phyloP scores from a whole-genome alignment of 2,888 invertebrate species.

The Dinocampus coccinellae region DNA sequence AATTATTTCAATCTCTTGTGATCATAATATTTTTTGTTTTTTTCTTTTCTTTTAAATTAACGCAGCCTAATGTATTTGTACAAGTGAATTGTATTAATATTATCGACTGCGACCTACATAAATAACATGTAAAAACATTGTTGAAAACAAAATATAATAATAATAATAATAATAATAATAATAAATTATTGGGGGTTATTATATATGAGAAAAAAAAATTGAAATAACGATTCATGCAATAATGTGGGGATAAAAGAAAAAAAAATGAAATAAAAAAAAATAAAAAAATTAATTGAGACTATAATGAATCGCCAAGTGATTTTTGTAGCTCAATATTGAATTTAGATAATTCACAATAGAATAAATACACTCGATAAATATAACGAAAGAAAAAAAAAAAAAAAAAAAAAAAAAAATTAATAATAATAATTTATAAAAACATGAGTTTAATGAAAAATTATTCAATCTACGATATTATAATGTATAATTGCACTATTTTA shows the following conservation, averaged over 20 bases:
- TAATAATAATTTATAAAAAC: too few species aligned
- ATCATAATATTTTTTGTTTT: not conserved
- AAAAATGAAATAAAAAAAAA: too few species aligned
- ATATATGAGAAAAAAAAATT: not conserved
- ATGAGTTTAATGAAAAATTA: not conserved
- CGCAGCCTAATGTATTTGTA: constrained; percentile 33
- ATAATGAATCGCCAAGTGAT: constrained; percentile 35
- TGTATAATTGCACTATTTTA: constrained; percentile 10
- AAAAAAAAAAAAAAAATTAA: not conserved
- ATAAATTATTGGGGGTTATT: constrained; percentile 58
- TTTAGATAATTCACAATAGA: too few species aligned
- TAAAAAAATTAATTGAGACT: constrained; percentile 28
- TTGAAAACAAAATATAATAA: too few species aligned
- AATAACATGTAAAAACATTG: constrained; percentile 27
- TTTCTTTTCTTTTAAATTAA: constrained; percentile 53
- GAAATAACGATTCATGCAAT: constrained; percentile 37
- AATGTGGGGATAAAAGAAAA: constrained; percentile 30
- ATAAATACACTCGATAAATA: too few species aligned
- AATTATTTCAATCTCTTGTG: not conserved
- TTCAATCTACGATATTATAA: not conserved
- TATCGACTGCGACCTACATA: constrained; percentile 7
- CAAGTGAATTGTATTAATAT: constrained; percentile 42
- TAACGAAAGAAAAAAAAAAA: not conserved
- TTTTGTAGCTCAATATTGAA: constrained; percentile 32
- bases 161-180: constrained; percentile 51